Conservation (phyloP, 1,140 invertebrate genomes). For the Metopolophium dirhodum region DNA sequence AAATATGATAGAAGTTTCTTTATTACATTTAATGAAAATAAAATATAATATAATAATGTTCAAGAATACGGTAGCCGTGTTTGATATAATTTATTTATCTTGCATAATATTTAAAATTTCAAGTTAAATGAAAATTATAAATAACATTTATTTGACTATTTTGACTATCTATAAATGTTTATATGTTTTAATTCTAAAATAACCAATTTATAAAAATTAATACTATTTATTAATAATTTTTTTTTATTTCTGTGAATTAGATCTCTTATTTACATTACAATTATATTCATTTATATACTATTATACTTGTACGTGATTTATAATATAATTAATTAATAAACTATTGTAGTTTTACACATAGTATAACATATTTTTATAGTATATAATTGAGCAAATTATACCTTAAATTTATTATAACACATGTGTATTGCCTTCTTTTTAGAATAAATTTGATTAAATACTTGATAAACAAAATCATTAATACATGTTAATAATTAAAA, state of each 20-base stretch:
- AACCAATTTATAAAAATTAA: not conserved
- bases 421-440: not conserved
- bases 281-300: not conserved
- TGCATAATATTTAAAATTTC: not conserved
- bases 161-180: not conserved
- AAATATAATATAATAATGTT: not conserved
- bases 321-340: not conserved
- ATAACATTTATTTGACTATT: not conserved
- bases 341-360: not conserved
- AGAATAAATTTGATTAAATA: not conserved
- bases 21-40: not conserved
- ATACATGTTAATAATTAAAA: not conserved
- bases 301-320: not conserved
- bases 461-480: not conserved
- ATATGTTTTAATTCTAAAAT: not conserved
- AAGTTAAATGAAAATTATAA: not conserved
- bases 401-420: not conserved
- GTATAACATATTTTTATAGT: not conserved
- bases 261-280: not conserved
- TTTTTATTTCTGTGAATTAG: not conserved
- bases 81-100: not conserved
- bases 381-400: not conserved
- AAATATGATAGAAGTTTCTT: not conserved
- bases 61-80: not conserved
- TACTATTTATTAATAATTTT: not conserved